Percentiles rank a stretch among this genome's conserved stretches.
Conservation (phyloP, 2,797 vertebrate genomes). For the Phyllotis vaccarum region DNA sequence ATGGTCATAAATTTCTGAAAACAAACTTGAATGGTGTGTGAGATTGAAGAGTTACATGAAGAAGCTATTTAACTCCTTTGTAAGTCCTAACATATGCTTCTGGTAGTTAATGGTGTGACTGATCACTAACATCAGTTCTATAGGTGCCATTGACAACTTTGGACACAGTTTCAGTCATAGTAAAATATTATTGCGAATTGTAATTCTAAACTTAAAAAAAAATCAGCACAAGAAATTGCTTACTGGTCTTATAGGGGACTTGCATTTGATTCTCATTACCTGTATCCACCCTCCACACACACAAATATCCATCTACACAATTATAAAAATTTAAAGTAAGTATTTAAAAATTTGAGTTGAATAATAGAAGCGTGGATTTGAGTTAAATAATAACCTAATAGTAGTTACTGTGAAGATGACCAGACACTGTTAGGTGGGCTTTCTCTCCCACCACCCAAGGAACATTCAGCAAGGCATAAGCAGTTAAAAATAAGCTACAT, state of each 20-base stretch:
- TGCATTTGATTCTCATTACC: no score
- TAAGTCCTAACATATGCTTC: not conserved
- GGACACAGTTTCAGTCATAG: not conserved
- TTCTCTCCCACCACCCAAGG: not conserved
- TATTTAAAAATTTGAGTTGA: not conserved
- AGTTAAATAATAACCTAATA: not conserved
- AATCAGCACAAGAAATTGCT: not conserved
- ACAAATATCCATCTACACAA: not conserved
- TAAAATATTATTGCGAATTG: not conserved
- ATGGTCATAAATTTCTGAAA: slow-evolving; percentile 1
- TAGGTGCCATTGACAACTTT: not conserved
- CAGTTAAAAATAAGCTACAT: not conserved
- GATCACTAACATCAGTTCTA: not conserved
- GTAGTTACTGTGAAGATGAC: not conserved
- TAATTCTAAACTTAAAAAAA: not conserved
- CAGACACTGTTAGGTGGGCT: not conserved
- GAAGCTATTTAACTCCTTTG: not conserved
- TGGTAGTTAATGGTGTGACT: not conserved
- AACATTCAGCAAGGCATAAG: not conserved
- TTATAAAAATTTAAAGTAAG: not conserved
- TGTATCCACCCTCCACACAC: not conserved
- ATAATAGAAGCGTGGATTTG: not conserved
- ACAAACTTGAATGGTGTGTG: not conserved
- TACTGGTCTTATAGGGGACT: not conserved
- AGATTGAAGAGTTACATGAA: not conserved